Evolutionary conservation across 2,888 invertebrate genomes (phyloP), one percentile per base, ranked within the genome.

Genomic region (Agrotis puta): DNA sequence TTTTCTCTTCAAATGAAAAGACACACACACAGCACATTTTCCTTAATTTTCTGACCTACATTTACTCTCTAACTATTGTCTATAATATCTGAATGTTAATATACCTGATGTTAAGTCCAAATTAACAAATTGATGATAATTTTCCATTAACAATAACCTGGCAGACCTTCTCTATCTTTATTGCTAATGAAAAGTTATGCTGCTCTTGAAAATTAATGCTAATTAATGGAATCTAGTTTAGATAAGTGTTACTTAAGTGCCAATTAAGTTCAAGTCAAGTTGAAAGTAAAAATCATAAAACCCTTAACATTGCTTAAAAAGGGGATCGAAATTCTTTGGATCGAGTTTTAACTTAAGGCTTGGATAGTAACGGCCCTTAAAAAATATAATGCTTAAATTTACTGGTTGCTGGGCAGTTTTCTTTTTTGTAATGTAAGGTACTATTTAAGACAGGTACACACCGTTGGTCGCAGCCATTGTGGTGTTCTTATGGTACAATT

Each of bases 191-290:
- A 73, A 66, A 66, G 4, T 58, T 51, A 24, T 11, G 20, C 47
- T 51, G n/a, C n/a, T 51, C 39, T 27, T 58, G 18, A 39, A 53
- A 66, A 58, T 66, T 4, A 47, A 66, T 73, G 64, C 7, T 51
- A 58, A 74, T 65, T 13, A 39, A 47, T 39, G 11, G 45, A 74
- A 72, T 73, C 65, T 65, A 65, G 50, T 74, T 66, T 47, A 51
- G 39, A n/a, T 65, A 24, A 72, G 27, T 56, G 24, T 72, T 39
- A 53, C 43, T 24, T 16, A 47, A 39, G 57, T 39, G 39, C 24
- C 57, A 20, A 39, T 58, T 47, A 24, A 47, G 48, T 24, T 20
- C n/a, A 11, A 22, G 43, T 27, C 2, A 57, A 64, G 11, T 2
- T 14, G 6, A 70, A 47, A 47, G 33, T 18, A 54, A 57, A 68